Evolutionary conservation across 2,888 invertebrate species (phyloP).

Genomic region (Hetaerina titia): DNA sequence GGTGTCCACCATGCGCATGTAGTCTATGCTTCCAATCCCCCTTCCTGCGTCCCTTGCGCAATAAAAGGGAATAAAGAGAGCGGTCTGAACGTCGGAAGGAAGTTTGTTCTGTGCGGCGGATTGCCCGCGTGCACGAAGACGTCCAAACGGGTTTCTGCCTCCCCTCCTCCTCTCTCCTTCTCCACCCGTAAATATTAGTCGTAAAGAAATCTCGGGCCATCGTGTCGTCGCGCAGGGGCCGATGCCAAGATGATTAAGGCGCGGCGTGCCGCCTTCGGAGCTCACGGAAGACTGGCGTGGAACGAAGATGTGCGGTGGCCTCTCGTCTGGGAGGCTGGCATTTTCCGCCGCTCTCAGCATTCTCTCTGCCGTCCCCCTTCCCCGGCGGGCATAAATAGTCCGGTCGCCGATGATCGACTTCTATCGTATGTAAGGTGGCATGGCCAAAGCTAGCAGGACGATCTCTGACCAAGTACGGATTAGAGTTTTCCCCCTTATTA

Average conservation of each 20-base stretch:
- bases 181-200: constrained; percentile 14
- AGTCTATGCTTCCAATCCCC: neutral
- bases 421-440: no score
- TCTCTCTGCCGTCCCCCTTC: no score
- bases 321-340: neutral
- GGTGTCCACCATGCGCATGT: no score
- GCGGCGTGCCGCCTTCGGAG: neutral
- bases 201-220: neutral
- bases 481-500: no score
- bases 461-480: no score
- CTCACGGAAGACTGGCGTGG: neutral
- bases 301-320: neutral
- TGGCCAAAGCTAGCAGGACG: no score
- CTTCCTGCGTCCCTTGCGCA: neutral
- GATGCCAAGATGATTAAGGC: neutral
- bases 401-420: no score
- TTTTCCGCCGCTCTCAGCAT: no score
- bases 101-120: neutral
- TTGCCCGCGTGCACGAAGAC: neutral
- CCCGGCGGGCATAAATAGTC: no score
- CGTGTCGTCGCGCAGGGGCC: neutral
- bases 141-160: neutral
- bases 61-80: neutral
- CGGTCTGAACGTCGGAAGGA: neutral
- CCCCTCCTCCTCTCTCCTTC: neutral